These are phyloP conservation scores for Celastrina argiolus DNA, from an alignment of 2,888 invertebrate genomes.

Conservation along the genomic window DNA sequence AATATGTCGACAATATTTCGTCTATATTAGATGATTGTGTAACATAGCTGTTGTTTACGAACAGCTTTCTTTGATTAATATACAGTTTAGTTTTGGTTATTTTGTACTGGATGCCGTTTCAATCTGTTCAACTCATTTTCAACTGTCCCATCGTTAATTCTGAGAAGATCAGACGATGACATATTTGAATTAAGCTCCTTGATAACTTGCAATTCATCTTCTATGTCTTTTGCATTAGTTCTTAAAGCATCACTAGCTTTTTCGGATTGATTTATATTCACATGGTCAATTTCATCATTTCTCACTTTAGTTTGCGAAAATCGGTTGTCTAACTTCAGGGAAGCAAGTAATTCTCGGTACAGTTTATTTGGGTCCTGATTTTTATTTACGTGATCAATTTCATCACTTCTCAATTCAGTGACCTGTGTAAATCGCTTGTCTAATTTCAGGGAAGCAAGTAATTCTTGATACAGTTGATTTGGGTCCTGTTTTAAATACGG, in stretches of 20 bases:
- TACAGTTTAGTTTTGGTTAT: background rate
- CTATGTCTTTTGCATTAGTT: slow-evolving; percentile 31
- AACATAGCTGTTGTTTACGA: too few relatives aligned
- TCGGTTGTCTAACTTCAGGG: background rate
- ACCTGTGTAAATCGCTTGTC: background rate
- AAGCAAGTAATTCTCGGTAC: background rate
- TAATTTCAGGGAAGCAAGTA: background rate
- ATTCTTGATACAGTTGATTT: background rate
- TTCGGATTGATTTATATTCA: slow-evolving; percentile 32
- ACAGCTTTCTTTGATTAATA: background rate
- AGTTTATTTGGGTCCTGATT: background rate
- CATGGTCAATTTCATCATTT: slow-evolving; percentile 44
- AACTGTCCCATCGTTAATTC: background rate
- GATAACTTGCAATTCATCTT: slow-evolving; percentile 38
- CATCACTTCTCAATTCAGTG: slow-evolving; percentile 39
- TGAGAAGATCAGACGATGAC: background rate
- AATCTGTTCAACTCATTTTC: slow-evolving; percentile 8
- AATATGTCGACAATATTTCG: too few relatives aligned
- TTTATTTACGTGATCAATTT: slow-evolving; percentile 44
- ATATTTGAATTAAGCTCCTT: slow-evolving; percentile 42
- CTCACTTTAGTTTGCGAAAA: slow-evolving; percentile 29
- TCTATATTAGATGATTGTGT: too few relatives aligned
- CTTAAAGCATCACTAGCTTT: slow-evolving; percentile 37
- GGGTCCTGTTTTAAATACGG: background rate
- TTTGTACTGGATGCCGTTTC: background rate